Conservation (phyloP, 2,888 invertebrate genomes). For the Ecliptopera silaceata region DNA sequence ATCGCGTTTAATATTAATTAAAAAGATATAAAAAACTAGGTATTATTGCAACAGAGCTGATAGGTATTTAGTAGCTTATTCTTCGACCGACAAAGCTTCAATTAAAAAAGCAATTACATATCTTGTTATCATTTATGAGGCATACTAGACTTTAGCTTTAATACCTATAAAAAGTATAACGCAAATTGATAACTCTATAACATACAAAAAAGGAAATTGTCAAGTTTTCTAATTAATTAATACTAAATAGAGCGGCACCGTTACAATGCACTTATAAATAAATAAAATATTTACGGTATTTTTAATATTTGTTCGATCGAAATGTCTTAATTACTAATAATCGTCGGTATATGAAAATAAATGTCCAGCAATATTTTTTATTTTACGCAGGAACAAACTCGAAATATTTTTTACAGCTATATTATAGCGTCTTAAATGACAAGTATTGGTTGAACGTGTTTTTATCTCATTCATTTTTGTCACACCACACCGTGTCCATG, state of each 20-base stretch:
- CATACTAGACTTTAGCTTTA: neutral
- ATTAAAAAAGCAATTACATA: neutral
- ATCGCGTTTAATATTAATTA: too few species aligned
- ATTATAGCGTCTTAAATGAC: neutral
- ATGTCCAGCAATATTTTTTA: too few species aligned
- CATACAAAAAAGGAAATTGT: slow-evolving; percentile 44
- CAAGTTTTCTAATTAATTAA: slow-evolving; percentile 47
- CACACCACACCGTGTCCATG: neutral
- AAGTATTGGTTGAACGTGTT: neutral
- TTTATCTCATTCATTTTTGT: neutral
- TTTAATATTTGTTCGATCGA: too few species aligned
- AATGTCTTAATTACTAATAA: too few species aligned
- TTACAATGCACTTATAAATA: too few species aligned
- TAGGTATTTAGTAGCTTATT: neutral
- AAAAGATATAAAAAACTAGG: too few species aligned
- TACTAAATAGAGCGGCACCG: slow-evolving; percentile 8
- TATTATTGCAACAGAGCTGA: neutral
- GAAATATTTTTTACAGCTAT: neutral
- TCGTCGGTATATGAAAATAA: too few species aligned
- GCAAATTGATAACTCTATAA: neutral
- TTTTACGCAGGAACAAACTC: neutral
- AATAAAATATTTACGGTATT: too few species aligned
- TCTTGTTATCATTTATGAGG: neutral
- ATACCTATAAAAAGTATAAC: neutral
- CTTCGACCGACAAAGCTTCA: neutral